Base-by-base conservation (phyloP, 64 coral and sea anemone species). In the Montipora capricornis region DNA sequence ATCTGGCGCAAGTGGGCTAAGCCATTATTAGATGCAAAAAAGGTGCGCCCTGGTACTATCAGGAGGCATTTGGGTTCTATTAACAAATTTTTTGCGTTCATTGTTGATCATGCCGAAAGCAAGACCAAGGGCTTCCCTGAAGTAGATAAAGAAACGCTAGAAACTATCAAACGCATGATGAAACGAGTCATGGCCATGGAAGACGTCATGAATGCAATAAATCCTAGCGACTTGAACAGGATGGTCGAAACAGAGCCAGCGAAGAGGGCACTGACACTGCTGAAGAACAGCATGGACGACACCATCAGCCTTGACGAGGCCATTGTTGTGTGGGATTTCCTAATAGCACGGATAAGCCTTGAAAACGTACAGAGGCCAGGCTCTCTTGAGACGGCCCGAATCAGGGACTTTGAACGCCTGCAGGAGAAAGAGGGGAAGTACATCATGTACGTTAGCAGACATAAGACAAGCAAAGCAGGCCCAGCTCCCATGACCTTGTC, bases 291-390 rank as follows among this genome's bases (percentile, higher is more conserved):
- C 26, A 44, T 9, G 3, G 10, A 44, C 20, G 22, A 26, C 4
- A 44, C 4, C 0, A 5, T 45, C 3, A 44, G 5, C 5, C 5
- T 8, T 9, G 5, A 44, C 5, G 73, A 75, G 10, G 22, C 26
- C 20, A 1, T 81, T 12, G 19, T 20, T 12, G 52, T 81, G 8
- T 6, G 79, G 8, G 79, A 81, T 13, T 81, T 59, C 12, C 20
- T 60, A 2, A 81, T 81, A 7, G 51, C 79, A 8, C n/a, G 12
- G 19, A 5, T 81, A 11, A 20, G 20, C 5, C 6, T 81, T 6
- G 79, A 81, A 26, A 81, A 64, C n/a, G 67, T 70, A 0, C 70
- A 74, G 13, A 46, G 86, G 45, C 86, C 86, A 12, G 70, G 86
- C 4, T 20, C 86, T 17, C 6, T 88, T 0, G 74, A 88, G n/a